Conservation (phyloP, 2,113 vertebrate species). For the Tringa solitaria region DNA sequence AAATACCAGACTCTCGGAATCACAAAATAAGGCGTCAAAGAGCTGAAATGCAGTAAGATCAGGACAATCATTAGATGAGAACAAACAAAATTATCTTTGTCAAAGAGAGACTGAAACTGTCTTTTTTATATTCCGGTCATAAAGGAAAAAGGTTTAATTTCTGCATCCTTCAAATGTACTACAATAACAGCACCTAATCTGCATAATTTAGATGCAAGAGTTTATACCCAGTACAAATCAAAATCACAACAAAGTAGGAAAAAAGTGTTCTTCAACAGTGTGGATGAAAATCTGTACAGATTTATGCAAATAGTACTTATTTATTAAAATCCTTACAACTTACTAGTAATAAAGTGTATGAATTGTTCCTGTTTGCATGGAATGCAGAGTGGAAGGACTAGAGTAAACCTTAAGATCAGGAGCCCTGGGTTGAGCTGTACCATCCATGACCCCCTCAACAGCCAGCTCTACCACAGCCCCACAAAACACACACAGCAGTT, state of each 20-base stretch:
- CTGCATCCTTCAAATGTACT: background rate
- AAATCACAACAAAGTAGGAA: background rate
- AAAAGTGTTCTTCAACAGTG: background rate
- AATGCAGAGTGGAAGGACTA: background rate
- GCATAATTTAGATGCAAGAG: background rate
- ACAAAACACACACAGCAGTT: background rate
- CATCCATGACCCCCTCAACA: accelerated
- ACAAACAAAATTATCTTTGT: background rate
- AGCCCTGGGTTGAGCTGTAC: background rate
- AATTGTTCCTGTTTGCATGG: background rate
- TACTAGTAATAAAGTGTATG: background rate
- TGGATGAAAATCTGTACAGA: background rate
- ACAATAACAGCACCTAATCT: background rate
- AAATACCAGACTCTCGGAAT: background rate
- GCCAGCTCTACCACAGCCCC: background rate
- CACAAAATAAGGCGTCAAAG: background rate
- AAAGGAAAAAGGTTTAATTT: background rate
- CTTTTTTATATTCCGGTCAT: background rate
- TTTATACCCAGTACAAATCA: background rate
- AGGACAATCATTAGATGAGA: background rate
- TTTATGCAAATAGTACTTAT: background rate
- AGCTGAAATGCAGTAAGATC: background rate
- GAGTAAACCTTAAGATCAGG: background rate
- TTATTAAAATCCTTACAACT: background rate
- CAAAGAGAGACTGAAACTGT: background rate